Evolutionary conservation across 1,140 invertebrate genomes (phyloP), one percentile per base, ranked within the genome.

Genomic region (Caenorhabditis latens): DNA sequence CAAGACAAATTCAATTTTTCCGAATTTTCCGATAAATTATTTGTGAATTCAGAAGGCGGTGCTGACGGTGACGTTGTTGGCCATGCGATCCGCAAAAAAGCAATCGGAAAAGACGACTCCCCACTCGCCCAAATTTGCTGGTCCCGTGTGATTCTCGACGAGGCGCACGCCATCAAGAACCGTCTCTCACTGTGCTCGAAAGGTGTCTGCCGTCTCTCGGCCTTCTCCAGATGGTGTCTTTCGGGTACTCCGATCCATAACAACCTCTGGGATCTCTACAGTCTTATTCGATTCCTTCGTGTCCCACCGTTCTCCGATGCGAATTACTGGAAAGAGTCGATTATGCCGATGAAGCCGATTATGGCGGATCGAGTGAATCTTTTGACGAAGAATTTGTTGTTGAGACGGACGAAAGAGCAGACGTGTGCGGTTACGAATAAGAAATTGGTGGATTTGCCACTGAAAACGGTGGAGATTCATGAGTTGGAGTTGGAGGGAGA

Each of bases 211-310:
- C 92, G 93, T 13, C 91, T 98, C 6, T 89, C 90, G 0, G 94
- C 94, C 0, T 93, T 92, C 63, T 94, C 94, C 42, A 94, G 96
- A n/a, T 98, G 97, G 96, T 95, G 89, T 86, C 79, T 99, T 1
- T 97, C 97, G 7, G 97, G 97, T 13, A 99, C 97, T 0, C 97
- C 97, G 0, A 95, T 99, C 79, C 97, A 99, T 89, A 99, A 99
- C 92, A 96, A 96, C 92, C 95, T 97, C 91, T 92, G 95, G 55
- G 97, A 98, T 93, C 94, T 98, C 21, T 98, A 95, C 93, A 95
- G 96, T 0, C 93, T 98, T 21, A 92, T 98, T 0, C 24, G 83
- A 21, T 84, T 84, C 32, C 43, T 84, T 19, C 53, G 83, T 58
- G 86, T 96, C 94, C 94, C 95, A 95, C 92, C 94, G 94, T 88